These are phyloP conservation scores for Phalanger gymnotis DNA, from an alignment of 2,797 vertebrate species.

Conservation along the genomic window DNA sequence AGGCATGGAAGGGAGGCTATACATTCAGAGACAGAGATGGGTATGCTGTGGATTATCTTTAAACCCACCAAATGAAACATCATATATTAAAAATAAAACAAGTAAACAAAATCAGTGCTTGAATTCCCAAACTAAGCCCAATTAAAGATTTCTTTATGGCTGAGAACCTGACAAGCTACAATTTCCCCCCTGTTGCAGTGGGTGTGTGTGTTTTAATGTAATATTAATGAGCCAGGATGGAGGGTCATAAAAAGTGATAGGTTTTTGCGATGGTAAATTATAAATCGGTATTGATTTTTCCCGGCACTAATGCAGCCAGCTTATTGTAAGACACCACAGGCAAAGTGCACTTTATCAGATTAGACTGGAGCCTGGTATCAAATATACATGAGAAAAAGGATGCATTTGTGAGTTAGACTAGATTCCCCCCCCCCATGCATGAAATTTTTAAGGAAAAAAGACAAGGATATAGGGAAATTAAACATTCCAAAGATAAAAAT, in stretches of 20 bases:
- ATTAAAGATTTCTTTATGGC: slow-evolving; percentile 88
- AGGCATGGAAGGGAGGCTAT: slow-evolving; percentile 11
- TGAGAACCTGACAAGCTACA: slow-evolving; percentile 87
- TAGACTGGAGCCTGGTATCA: slow-evolving; percentile 91
- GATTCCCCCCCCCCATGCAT: slow-evolving; percentile 84
- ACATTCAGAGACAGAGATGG: slow-evolving; percentile 61
- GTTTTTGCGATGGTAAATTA: slow-evolving; percentile 99
- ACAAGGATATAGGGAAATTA: slow-evolving; percentile 84
- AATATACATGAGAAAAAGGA: slow-evolving; percentile 94
- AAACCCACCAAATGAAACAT: slow-evolving; percentile 71
- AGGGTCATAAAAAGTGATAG: slow-evolving; percentile 98
- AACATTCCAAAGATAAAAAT: slow-evolving; percentile 82
- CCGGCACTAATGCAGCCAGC: slow-evolving; percentile 91
- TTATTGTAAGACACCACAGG: slow-evolving; percentile 93
- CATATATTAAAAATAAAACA: slow-evolving; percentile 65
- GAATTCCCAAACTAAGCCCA: slow-evolving; percentile 87
- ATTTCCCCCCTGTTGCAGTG: slow-evolving; percentile 86
- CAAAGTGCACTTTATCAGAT: slow-evolving; percentile 95
- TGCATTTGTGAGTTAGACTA: slow-evolving; percentile 89
- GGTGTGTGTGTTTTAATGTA: slow-evolving; percentile 92
- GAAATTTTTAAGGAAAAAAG: slow-evolving; percentile 85
- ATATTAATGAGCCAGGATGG: slow-evolving; percentile 98
- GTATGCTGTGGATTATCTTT: slow-evolving; percentile 57
- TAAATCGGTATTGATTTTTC: slow-evolving; percentile 98
- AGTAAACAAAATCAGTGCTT: slow-evolving; percentile 81